phyloP scores from a whole-genome alignment of 2,888 invertebrate genomes.

The Pristionchus exspectatus region DNA sequence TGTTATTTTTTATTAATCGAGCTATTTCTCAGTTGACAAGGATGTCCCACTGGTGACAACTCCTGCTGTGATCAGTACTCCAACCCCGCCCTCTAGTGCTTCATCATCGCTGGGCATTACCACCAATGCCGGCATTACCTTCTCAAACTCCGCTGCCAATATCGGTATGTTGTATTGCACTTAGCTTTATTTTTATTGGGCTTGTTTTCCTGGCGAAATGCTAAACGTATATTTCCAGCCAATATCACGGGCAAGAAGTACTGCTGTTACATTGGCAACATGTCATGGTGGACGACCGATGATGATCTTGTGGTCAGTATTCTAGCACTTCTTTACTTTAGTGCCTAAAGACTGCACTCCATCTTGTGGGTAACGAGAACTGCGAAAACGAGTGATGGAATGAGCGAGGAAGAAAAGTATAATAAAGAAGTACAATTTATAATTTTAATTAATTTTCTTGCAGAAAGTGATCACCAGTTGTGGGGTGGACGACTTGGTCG shows the following conservation, averaged over 20 bases:
- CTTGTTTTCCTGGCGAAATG: neutral
- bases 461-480: conserved; percentile 96
- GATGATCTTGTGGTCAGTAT: conserved; percentile 67
- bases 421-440: neutral
- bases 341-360: no score
- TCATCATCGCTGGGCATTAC: conserved; percentile 3
- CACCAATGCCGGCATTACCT: conserved; percentile 41
- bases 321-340: no score
- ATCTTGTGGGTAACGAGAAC: no score
- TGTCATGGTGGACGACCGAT: conserved; percentile 87
- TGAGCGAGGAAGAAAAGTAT: no score
- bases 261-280: conserved; percentile 96
- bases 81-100: neutral
- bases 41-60: neutral
- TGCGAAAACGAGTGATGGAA: no score
- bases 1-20: neutral
- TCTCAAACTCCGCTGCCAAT: conserved; percentile 31
- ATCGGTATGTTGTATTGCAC: neutral
- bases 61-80: neutral
- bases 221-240: neutral
- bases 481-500: conserved; percentile 95
- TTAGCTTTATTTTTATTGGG: neutral
- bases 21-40: conserved; percentile 1
- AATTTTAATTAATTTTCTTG: conserved; percentile 54
- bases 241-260: conserved; percentile 66